Percentiles rank a stretch among this genome's conserved stretches.
Conservation (phyloP, 2,888 invertebrate species). For the Lithophane leautieri region DNA sequence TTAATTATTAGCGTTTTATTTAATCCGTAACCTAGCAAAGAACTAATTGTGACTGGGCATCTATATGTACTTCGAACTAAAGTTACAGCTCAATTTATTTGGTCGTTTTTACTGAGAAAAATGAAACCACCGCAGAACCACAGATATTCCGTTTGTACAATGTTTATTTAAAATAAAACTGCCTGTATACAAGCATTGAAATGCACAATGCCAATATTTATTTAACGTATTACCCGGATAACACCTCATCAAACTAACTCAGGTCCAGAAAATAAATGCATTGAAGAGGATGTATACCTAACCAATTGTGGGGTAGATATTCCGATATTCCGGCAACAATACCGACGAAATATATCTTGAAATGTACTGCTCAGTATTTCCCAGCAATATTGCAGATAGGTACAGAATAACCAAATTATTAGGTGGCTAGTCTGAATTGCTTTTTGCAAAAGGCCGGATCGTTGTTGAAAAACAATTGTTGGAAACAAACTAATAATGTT, state of each 20-base stretch:
- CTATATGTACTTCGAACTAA: constrained; percentile 4
- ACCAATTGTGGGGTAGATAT: constrained; percentile 14
- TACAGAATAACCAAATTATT: constrained; percentile 36
- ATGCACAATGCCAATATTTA: constrained; percentile 1
- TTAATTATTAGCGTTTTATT: constrained; percentile 42
- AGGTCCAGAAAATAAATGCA: constrained; percentile 10
- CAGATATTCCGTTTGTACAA: not conserved
- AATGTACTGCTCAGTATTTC: constrained; percentile 16
- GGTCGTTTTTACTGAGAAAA: not conserved
- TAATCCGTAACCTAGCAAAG: constrained; percentile 34
- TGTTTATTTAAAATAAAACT: constrained; percentile 7
- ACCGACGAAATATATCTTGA: constrained; percentile 6
- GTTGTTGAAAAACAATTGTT: not conserved
- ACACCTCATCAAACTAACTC: not conserved
- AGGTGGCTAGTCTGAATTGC: not conserved
- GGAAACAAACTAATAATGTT: not conserved
- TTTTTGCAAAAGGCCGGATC: not conserved
- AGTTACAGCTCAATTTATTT: constrained; percentile 19
- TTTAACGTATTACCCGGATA: not conserved
- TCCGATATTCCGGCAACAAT: constrained; percentile 23
- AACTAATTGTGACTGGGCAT: constrained; percentile 9
- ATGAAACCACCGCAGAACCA: not conserved
- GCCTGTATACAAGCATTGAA: not conserved
- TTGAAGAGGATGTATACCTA: not conserved
- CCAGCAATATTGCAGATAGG: constrained; percentile 24